Evolutionary conservation across 2,113 vertebrate genomes (phyloP).

Genomic region (Psettodes erumei): DNA sequence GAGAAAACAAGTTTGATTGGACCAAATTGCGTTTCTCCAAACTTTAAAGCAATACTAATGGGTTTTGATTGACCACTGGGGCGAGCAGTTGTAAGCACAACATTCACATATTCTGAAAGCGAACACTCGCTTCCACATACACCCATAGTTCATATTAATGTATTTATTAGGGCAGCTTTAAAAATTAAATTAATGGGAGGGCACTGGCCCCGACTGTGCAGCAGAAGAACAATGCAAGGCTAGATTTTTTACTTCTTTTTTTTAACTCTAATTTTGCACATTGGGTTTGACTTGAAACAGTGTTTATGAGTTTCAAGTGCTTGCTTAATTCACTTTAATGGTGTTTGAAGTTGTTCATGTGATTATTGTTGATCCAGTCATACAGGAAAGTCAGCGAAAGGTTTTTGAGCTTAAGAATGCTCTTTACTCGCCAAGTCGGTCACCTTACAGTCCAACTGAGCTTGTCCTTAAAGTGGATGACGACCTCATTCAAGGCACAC

Average conservation of each 20-base stretch:
- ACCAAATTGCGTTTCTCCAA: background rate
- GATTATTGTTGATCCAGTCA: constrained; percentile 2
- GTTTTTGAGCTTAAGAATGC: constrained; percentile 12
- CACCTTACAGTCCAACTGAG: background rate
- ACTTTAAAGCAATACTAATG: background rate
- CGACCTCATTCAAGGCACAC: constrained; percentile 27
- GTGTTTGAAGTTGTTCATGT: constrained; percentile 19
- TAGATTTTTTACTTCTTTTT: no score
- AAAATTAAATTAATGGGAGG: background rate
- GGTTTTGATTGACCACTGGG: background rate
- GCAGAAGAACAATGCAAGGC: background rate
- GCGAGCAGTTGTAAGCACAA: background rate
- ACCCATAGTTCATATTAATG: background rate
- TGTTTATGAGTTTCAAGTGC: background rate
- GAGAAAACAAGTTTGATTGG: constrained; percentile 9
- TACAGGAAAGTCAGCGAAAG: background rate
- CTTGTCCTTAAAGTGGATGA: background rate
- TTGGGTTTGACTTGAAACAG: background rate
- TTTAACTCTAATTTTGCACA: background rate
- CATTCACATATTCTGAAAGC: background rate
- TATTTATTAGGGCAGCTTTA: background rate
- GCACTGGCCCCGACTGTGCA: background rate
- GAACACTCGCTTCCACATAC: background rate
- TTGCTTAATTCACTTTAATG: constrained; percentile 9
- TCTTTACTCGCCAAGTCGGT: constrained; percentile 19